These are phyloP conservation scores for Poeciliopsis turrubarensis DNA, from an alignment of 2,113 vertebrate species.

Conservation along the genomic window DNA sequence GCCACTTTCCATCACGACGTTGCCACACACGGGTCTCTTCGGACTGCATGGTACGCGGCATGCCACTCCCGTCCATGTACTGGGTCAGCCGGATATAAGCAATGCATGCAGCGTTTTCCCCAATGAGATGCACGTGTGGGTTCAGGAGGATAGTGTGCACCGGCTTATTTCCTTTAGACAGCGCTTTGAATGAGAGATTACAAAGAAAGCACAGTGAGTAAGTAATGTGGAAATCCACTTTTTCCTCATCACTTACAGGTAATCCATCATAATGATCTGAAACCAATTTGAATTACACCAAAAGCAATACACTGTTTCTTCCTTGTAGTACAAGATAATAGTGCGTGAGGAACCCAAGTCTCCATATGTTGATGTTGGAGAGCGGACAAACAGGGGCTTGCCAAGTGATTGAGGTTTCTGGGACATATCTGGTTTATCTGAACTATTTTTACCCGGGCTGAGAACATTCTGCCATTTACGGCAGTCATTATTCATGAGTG, in stretches of 20 bases:
- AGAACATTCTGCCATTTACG: slow-evolving; percentile 65
- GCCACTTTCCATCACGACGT: slow-evolving; percentile 97
- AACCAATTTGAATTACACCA: background rate
- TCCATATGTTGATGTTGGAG: slow-evolving; percentile 47
- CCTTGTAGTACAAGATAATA: slow-evolving; percentile 7
- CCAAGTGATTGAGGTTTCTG: slow-evolving; percentile 73
- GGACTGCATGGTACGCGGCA: slow-evolving; percentile 97
- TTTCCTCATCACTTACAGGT: background rate
- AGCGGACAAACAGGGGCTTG: slow-evolving; percentile 44
- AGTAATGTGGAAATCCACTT: background rate
- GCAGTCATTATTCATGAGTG: slow-evolving; percentile 56
- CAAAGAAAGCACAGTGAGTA: background rate
- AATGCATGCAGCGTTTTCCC: slow-evolving; percentile 95
- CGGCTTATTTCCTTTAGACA: slow-evolving; percentile 95
- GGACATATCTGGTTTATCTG: slow-evolving; percentile 67
- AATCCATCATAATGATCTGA: background rate
- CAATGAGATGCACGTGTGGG: slow-evolving; percentile 95
- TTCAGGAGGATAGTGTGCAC: slow-evolving; percentile 98
- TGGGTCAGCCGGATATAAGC: slow-evolving; percentile 96
- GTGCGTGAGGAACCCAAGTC: background rate
- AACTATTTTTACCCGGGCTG: slow-evolving; percentile 64
- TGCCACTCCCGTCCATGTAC: slow-evolving; percentile 90
- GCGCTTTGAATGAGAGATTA: slow-evolving; percentile 76
- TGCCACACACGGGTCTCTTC: slow-evolving; percentile 98
- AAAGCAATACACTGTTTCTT: slow-evolving; percentile 1